Percentiles rank a stretch among this genome's conserved stretches.
Evolutionary conservation across 37 sponge, comb jelly and placozoan species (phyloP).

Genomic region (Geodia barretti): DNA sequence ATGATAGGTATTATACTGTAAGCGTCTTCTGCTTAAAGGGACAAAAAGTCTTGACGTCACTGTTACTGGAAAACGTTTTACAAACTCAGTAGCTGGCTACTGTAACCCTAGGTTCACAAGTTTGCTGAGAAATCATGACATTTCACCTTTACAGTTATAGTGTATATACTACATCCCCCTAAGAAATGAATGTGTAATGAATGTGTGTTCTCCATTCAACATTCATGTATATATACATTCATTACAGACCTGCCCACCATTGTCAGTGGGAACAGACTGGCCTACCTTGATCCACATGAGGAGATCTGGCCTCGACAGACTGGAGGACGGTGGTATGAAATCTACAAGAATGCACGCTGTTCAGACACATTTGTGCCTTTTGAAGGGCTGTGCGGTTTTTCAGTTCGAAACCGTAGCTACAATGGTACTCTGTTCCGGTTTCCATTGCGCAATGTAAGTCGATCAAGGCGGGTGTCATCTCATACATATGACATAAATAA

Average conservation of each 20-base stretch:
- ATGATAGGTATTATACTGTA: too few relatives aligned
- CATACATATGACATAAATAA: conserved; percentile 20
- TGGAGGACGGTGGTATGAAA: background rate
- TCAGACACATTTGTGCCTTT: conserved; percentile 15
- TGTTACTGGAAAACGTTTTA: too few relatives aligned
- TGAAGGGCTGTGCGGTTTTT: conserved; percentile 25
- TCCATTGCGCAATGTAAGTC: conserved; percentile 43
- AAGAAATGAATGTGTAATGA: background rate
- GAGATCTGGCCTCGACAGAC: conserved; percentile 28
- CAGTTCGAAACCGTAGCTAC: background rate
- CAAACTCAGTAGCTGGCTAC: too few relatives aligned
- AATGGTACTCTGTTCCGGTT: conserved; percentile 47
- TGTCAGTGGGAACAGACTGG: conserved; percentile 28
- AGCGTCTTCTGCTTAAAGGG: too few relatives aligned
- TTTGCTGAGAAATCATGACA: background rate
- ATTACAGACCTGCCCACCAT: conserved; percentile 35
- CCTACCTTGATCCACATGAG: conserved; percentile 45
- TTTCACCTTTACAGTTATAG: background rate
- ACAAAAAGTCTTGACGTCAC: too few relatives aligned
- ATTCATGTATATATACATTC: too few relatives aligned
- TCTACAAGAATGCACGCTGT: background rate
- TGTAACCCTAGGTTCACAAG: too few relatives aligned
- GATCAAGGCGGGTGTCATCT: conserved; percentile 3
- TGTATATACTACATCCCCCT: background rate
- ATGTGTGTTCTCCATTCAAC: background rate